These are phyloP conservation scores for Amazona vittata DNA, from an alignment of 2,113 vertebrate genomes.

Conservation along the genomic window DNA sequence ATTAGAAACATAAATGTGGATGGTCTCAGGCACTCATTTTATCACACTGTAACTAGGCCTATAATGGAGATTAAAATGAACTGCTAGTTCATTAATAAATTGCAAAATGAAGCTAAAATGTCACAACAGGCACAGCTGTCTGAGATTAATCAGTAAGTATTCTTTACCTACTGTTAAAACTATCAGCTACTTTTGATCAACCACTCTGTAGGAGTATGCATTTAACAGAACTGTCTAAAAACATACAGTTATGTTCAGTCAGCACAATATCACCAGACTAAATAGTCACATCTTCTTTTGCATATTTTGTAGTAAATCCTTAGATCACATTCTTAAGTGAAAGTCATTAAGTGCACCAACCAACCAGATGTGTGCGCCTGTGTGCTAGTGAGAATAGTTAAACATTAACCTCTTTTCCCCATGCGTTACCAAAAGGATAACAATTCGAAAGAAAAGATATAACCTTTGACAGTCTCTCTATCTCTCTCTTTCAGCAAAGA, in stretches of 20 bases:
- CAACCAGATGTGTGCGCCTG: neutral
- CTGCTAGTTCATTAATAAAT: neutral
- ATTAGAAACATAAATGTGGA: neutral
- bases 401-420: neutral
- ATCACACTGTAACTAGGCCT: neutral
- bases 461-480: neutral
- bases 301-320: neutral
- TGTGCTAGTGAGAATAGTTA: neutral
- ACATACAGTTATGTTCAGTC: neutral
- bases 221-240: neutral
- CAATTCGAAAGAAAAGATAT: neutral
- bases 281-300: neutral
- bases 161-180: neutral
- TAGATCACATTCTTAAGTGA: neutral
- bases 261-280: neutral
- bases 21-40: neutral
- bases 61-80: neutral
- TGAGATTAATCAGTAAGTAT: neutral
- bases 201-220: neutral
- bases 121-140: neutral
- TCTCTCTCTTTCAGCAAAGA: neutral
- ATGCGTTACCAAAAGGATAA: neutral
- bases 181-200: neutral
- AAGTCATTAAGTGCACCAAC: rapidly evolving
- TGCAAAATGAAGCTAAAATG: neutral